These are phyloP conservation scores for Nasonia giraulti DNA, from an alignment of 1,140 invertebrate species.

Conservation along the genomic window DNA sequence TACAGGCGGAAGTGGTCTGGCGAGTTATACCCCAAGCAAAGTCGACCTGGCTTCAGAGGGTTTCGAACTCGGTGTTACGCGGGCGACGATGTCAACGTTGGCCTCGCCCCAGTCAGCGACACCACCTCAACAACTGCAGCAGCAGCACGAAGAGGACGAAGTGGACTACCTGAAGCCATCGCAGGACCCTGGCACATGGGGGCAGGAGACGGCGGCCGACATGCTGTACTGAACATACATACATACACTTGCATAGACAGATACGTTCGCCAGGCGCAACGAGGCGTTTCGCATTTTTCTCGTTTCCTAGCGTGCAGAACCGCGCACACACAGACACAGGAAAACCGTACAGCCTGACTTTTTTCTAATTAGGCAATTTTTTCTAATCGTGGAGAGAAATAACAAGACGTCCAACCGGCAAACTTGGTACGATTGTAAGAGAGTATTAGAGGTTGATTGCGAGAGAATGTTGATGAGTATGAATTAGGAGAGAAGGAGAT, in stretches of 20 bases:
- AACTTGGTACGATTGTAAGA: background rate
- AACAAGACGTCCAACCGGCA: background rate
- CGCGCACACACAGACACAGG: background rate
- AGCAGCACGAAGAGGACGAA: constrained; percentile 50
- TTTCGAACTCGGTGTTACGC: constrained; percentile 81
- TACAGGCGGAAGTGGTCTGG: constrained; percentile 73
- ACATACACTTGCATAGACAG: background rate
- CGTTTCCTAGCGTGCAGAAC: background rate
- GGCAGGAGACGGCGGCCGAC: constrained; percentile 79
- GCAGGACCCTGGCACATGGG: constrained; percentile 77
- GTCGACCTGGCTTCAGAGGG: constrained; percentile 74
- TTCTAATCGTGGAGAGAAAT: constrained; percentile 18
- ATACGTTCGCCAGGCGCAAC: background rate
- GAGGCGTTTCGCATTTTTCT: constrained; percentile 27
- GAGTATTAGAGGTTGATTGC: background rate
- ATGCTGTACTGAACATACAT: constrained; percentile 73
- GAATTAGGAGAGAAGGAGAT: background rate
- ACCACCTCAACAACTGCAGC: constrained; percentile 43
- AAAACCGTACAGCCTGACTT: constrained; percentile 7
- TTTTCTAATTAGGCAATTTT: constrained; percentile 1
- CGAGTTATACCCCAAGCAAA: constrained; percentile 80
- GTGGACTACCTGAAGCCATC: constrained; percentile 77
- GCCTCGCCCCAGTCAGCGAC: constrained; percentile 54
- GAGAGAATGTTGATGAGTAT: background rate
- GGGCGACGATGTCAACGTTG: constrained; percentile 62